A percentile compares a stretch with the other conserved stretches of the same genome.
Conservation (phyloP, 2,888 invertebrate genomes). For the Lepidonotus clava region DNA sequence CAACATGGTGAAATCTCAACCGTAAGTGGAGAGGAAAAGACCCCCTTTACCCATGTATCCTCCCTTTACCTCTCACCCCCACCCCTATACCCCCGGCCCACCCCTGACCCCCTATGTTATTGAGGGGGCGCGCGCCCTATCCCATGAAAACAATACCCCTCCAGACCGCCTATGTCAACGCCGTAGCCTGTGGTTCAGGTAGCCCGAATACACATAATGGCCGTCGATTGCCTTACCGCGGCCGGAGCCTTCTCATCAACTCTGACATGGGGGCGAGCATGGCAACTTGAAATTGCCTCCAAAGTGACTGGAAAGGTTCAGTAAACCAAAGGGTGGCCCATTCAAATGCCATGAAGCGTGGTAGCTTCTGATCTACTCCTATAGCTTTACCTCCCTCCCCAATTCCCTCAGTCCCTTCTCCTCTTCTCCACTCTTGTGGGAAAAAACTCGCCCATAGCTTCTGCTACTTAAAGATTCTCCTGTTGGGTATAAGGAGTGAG, state of each 20-base stretch:
- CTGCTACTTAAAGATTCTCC: too few relatives aligned
- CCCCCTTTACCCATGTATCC: too few relatives aligned
- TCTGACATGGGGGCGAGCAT: neutral
- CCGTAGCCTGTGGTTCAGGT: neutral
- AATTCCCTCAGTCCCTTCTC: neutral
- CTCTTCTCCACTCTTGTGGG: too few relatives aligned
- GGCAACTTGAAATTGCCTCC: conserved; percentile 19
- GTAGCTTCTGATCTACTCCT: neutral
- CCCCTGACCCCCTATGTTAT: neutral
- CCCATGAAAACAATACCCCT: neutral
- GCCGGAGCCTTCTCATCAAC: neutral
- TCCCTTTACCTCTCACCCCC: too few relatives aligned
- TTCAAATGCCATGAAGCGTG: neutral
- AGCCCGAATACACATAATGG: neutral
- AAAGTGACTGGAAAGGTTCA: conserved; percentile 2
- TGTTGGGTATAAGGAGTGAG: too few relatives aligned
- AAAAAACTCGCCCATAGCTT: too few relatives aligned
- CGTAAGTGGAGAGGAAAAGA: too few relatives aligned
- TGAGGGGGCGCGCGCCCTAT: neutral
- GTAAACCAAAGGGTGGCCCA: neutral
- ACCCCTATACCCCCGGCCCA: too few relatives aligned
- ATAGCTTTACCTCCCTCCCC: neutral
- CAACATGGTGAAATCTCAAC: too few relatives aligned
- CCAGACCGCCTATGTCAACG: neutral
- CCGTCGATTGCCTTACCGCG: conserved; percentile 1